These are phyloP conservation scores for Agonopterix arenella DNA, from an alignment of 2,888 invertebrate species.

Conservation along the genomic window DNA sequence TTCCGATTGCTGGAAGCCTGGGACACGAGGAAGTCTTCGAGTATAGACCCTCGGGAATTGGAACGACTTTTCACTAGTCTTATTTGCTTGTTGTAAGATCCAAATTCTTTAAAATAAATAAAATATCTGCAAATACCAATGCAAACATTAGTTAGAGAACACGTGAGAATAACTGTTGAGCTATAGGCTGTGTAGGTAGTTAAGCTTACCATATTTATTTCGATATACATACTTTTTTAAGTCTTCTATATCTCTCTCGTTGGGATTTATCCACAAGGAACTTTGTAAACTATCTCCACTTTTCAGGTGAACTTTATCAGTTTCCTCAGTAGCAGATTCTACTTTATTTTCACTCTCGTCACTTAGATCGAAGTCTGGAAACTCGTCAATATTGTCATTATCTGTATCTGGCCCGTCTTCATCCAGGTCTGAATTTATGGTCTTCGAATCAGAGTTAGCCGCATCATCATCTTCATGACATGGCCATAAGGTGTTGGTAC, in stretches of 20 bases:
- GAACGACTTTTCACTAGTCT: slow-evolving; percentile 60
- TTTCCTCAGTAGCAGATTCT: slow-evolving; percentile 34
- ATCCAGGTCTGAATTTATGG: slow-evolving; percentile 57
- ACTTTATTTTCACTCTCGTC: slow-evolving; percentile 43
- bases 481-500: slow-evolving; percentile 63
- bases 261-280: slow-evolving; percentile 60
- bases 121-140: slow-evolving; percentile 63
- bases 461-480: slow-evolving; percentile 69
- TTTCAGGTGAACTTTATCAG: slow-evolving; percentile 36
- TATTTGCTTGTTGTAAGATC: slow-evolving; percentile 67
- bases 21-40: slow-evolving; percentile 55
- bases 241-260: slow-evolving; percentile 74
- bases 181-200: too few relatives aligned
- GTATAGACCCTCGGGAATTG: slow-evolving; percentile 63
- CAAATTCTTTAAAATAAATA: slow-evolving; percentile 74
- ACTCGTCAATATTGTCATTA: slow-evolving; percentile 50
- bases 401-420: slow-evolving; percentile 55
- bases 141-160: not conserved
- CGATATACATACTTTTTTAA: slow-evolving; percentile 58
- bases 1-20: slow-evolving; percentile 3
- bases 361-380: slow-evolving; percentile 55
- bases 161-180: too few relatives aligned
- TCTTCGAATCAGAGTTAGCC: slow-evolving; percentile 63
- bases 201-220: too few relatives aligned
- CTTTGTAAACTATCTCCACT: slow-evolving; percentile 57